phyloP scores from a whole-genome alignment of 2,888 invertebrate species.

The Parthenolecanium corni region DNA sequence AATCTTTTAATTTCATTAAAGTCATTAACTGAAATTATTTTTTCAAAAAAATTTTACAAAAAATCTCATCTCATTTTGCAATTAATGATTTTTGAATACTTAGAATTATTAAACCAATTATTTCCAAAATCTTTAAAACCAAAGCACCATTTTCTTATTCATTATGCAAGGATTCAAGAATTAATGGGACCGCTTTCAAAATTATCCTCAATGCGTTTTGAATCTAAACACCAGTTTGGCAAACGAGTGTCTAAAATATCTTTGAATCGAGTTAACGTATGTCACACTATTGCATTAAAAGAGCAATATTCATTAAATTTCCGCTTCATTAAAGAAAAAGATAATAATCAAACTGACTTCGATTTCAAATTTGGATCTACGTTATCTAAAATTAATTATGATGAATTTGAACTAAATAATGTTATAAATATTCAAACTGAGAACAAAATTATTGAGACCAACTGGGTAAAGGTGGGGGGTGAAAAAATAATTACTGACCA shows the following conservation, averaged over 20 bases:
- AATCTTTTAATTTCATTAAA: conserved; percentile 24
- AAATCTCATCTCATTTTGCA: background rate
- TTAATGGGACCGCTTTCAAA: conserved; percentile 23
- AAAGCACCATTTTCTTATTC: conserved; percentile 32
- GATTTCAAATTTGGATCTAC: no score
- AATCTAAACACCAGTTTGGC: conserved; percentile 17
- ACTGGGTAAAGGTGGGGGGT: no score
- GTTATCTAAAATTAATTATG: no score
- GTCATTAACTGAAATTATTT: conserved; percentile 2
- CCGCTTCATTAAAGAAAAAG: no score
- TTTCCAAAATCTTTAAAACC: conserved; percentile 30
- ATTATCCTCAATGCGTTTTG: conserved; percentile 26
- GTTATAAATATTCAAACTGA: no score
- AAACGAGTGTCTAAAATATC: conserved; percentile 9
- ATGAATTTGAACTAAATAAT: no score
- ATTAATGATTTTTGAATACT: conserved; percentile 30
- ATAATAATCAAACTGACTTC: no score
- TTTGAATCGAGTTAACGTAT: conserved; percentile 9
- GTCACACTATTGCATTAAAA: conserved; percentile 11
- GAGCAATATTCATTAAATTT: conserved; percentile 9
- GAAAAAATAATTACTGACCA: no score
- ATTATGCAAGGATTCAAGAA: conserved; percentile 16
- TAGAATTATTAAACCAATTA: conserved; percentile 21
- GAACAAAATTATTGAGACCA: no score
- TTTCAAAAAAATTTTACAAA: background rate